Evolutionary conservation across 2,888 invertebrate genomes (phyloP).

Genomic region (Scaptomyza flava): DNA sequence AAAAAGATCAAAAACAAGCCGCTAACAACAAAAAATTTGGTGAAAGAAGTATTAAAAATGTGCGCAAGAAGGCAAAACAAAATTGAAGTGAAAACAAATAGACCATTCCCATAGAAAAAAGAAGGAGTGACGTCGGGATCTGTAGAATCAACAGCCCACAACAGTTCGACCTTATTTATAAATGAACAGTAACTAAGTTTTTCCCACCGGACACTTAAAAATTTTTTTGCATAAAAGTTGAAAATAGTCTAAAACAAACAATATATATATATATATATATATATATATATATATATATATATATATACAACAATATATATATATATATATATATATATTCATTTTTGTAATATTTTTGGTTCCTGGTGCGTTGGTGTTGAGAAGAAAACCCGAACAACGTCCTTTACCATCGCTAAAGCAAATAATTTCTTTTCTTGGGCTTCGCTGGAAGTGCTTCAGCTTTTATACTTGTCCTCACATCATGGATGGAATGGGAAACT

Average conservation of each 20-base stretch:
- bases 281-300: neutral
- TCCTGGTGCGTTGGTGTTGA: slow-evolving; percentile 30
- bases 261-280: neutral
- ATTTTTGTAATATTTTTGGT: slow-evolving; percentile 7
- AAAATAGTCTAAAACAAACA: slow-evolving; percentile 41
- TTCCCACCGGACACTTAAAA: slow-evolving; percentile 75
- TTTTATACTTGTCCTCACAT: slow-evolving; percentile 57
- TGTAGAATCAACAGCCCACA: slow-evolving; percentile 47
- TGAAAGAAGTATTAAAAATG: slow-evolving; percentile 64
- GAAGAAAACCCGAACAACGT: slow-evolving; percentile 59
- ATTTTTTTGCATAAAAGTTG: slow-evolving; percentile 68
- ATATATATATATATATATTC: no score
- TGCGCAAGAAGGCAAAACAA: slow-evolving; percentile 65
- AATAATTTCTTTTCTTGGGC: slow-evolving; percentile 74
- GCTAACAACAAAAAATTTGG: slow-evolving; percentile 24
- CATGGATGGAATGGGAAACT: slow-evolving; percentile 16
- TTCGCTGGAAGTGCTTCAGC: slow-evolving; percentile 37
- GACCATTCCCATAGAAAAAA: slow-evolving; percentile 8
- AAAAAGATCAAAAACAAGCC: slow-evolving; percentile 30
- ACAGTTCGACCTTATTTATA: slow-evolving; percentile 72
- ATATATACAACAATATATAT: neutral
- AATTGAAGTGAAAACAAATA: slow-evolving; percentile 75
- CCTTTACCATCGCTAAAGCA: slow-evolving; percentile 75
- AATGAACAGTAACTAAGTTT: slow-evolving; percentile 74
- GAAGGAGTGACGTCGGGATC: slow-evolving; percentile 4